These are phyloP conservation scores for Clarias pachynema DNA, from an alignment of 2,797 vertebrate species.

Conservation along the genomic window DNA sequence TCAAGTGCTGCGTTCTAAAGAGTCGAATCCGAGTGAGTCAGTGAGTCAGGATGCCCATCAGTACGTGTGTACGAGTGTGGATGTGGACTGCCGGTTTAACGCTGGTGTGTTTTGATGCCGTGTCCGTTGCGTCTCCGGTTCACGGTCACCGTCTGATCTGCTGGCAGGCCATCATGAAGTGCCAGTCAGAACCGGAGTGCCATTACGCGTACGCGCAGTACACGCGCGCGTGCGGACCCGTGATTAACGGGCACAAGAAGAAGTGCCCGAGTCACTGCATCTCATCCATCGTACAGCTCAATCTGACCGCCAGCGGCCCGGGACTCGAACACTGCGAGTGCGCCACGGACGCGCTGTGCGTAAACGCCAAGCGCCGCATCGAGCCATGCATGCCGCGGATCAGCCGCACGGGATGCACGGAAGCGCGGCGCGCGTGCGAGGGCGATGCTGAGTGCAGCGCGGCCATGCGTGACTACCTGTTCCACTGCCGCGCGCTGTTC, in stretches of 20 bases:
- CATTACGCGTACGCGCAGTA: constrained; percentile 91
- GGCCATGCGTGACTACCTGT: constrained; percentile 84
- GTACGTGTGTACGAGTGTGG: constrained; percentile 4
- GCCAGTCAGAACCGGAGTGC: constrained; percentile 87
- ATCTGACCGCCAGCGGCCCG: constrained; percentile 86
- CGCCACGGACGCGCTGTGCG: constrained; percentile 80
- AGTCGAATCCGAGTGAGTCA: background rate
- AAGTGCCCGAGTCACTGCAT: constrained; percentile 95
- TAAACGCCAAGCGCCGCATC: constrained; percentile 86
- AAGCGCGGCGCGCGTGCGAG: constrained; percentile 88
- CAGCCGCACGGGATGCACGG: constrained; percentile 88
- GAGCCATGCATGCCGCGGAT: constrained; percentile 93
- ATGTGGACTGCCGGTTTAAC: constrained; percentile 70
- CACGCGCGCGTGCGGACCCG: constrained; percentile 83
- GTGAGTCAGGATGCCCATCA: background rate
- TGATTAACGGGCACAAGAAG: constrained; percentile 73
- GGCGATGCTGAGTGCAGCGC: constrained; percentile 84
- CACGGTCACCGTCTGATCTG: constrained; percentile 85
- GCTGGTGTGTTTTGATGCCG: constrained; percentile 68
- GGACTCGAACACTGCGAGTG: constrained; percentile 92
- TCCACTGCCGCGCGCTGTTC: constrained; percentile 91
- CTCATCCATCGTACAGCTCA: constrained; percentile 92
- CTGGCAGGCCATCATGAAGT: constrained; percentile 93
- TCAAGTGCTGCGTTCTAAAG: background rate
- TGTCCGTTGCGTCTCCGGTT: constrained; percentile 70